A percentile compares a stretch with the other conserved stretches of the same genome.
phyloP scores from a whole-genome alignment of 2,888 invertebrate genomes.

The Incurvaria masculella region DNA sequence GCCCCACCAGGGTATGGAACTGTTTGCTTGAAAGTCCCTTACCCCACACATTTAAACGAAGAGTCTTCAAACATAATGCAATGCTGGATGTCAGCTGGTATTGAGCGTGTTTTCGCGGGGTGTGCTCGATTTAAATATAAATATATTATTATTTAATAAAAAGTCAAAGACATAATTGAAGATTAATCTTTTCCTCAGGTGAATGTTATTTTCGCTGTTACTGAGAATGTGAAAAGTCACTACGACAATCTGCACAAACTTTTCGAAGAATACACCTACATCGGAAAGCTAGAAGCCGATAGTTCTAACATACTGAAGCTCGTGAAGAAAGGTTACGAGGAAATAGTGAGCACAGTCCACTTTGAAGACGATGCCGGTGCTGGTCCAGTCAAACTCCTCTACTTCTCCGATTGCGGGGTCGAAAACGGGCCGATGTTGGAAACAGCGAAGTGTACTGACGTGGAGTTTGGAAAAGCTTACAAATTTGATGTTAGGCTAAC shows the following conservation, averaged over 20 bases:
- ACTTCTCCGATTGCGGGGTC: slow-evolving; percentile 69
- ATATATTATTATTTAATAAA: too few species aligned
- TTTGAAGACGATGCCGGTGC: slow-evolving; percentile 57
- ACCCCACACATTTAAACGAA: too few species aligned
- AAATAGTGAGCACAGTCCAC: slow-evolving; percentile 64
- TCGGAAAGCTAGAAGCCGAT: slow-evolving; percentile 75
- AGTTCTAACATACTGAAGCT: slow-evolving; percentile 85
- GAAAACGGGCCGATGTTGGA: slow-evolving; percentile 39
- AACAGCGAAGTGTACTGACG: slow-evolving; percentile 58
- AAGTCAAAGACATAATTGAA: background rate
- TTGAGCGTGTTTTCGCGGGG: too few species aligned
- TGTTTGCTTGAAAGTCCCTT: too few species aligned
- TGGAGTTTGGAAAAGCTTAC: slow-evolving; percentile 60
- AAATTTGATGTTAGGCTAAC: slow-evolving; percentile 62
- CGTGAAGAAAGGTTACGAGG: slow-evolving; percentile 76
- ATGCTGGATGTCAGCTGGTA: too few species aligned
- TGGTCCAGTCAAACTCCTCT: slow-evolving; percentile 63
- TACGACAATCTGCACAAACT: slow-evolving; percentile 68
- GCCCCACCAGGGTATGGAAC: too few species aligned
- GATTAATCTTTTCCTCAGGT: slow-evolving; percentile 55
- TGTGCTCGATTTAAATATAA: too few species aligned
- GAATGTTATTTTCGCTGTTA: slow-evolving; percentile 86
- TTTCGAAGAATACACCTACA: slow-evolving; percentile 69
- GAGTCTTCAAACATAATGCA: too few species aligned
- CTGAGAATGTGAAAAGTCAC: slow-evolving; percentile 61